These are phyloP conservation scores for Cheirogaleus major DNA, from an alignment of 2,797 vertebrate genomes.

Conservation along the genomic window DNA sequence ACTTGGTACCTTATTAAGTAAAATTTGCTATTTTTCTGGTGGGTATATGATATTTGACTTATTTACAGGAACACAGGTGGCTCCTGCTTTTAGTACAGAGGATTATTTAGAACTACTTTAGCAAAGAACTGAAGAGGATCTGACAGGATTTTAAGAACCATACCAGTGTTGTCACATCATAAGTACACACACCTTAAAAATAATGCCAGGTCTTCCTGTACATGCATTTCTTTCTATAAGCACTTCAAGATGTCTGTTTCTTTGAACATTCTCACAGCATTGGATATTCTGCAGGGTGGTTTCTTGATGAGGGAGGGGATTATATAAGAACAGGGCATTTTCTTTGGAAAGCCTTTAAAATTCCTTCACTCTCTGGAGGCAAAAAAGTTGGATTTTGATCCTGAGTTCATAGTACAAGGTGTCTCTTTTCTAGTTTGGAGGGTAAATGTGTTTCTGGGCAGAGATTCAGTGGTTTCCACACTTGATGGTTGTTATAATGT, in stretches of 20 bases:
- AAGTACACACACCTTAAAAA: not conserved
- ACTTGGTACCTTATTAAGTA: slow-evolving; percentile 43
- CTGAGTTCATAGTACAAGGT: slow-evolving; percentile 58
- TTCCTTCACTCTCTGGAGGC: slow-evolving; percentile 47
- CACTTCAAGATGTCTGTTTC: not conserved
- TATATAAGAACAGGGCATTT: slow-evolving; percentile 60
- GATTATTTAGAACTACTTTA: slow-evolving; percentile 74
- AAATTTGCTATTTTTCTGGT: slow-evolving; percentile 57
- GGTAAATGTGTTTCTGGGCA: slow-evolving; percentile 51
- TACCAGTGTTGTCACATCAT: not conserved
- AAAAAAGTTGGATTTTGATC: slow-evolving; percentile 52
- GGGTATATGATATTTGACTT: slow-evolving; percentile 67
- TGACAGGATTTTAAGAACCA: slow-evolving; percentile 62
- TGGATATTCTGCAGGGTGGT: not conserved
- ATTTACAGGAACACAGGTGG: slow-evolving; percentile 68
- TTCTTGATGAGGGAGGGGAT: not conserved
- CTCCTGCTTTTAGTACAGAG: slow-evolving; percentile 63
- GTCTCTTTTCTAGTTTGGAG: slow-evolving; percentile 56
- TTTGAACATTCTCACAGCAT: not conserved
- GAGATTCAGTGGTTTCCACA: slow-evolving; percentile 53
- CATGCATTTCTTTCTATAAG: not conserved
- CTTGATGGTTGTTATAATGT: slow-evolving; percentile 54
- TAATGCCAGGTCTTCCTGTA: not conserved
- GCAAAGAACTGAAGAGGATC: slow-evolving; percentile 69
- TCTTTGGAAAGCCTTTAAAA: slow-evolving; percentile 64